Base-by-base conservation (phyloP, 1,140 invertebrate species). In the Papilio machaon region DNA sequence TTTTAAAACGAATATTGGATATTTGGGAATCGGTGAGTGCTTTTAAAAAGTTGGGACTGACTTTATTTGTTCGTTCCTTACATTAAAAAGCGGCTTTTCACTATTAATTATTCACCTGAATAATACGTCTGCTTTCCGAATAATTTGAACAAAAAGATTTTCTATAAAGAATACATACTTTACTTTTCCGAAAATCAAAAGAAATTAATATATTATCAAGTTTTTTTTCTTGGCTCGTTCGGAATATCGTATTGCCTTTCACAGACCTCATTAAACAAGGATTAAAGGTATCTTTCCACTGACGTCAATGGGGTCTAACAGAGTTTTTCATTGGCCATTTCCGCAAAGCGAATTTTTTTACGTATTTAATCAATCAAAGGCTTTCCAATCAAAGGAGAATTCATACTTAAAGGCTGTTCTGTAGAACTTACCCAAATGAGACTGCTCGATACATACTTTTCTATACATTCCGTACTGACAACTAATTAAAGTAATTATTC, bases 241-340 rank as follows among this genome's bases (percentile, higher is more conserved):
- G 64, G 35, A 70, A 70, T 70, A 38, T 70, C 23, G 64, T 38
- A 70, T 70, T 35, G 64, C 64, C 30, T 70, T 38, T 35, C 11
- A 35, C 64, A 70, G 64, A 70, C 64, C 64, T 70, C 30, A 35
- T 70, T 70, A 70, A 70, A 70, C 64, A 35, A 70, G 64, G 64
- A 70, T 70, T 70, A 70, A 70, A 35, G 30, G 64, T 70, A 13
- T 35, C 11, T 70, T 70, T 70, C 64, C 30, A 70, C 64, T 38
- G 10, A 13, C 3, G 23, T 13, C 0, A 70, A 17, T 35, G 13
- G 30, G 2, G 19, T 64, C 30, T 15, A 35, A 15, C 54, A 9
- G 8, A 19, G 8, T 70, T 70, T 15, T 15, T 30, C 6, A 64
- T 3, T 2, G 30, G 30, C 64, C 13, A 70, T 11, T 38, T 15